Conservation (phyloP, 2,888 invertebrate genomes). For the Hirudinaria manillensis region DNA sequence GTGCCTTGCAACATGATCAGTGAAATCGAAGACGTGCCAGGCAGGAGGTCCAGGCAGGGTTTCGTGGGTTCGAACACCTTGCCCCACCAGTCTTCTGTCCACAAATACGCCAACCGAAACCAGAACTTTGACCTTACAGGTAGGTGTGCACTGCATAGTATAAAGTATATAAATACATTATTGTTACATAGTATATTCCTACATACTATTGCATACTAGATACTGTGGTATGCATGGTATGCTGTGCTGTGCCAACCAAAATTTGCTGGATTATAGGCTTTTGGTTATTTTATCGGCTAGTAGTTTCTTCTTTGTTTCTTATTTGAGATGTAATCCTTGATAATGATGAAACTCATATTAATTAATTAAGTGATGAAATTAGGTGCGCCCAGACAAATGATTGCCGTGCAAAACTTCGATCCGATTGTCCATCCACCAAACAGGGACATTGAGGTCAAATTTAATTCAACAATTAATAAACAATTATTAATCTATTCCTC, state of each 20-base stretch:
- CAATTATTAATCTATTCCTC: background rate
- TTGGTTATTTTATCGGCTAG: too few relatives aligned
- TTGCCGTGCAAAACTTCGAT: slow-evolving; percentile 95
- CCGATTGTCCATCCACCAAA: slow-evolving; percentile 95
- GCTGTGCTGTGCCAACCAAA: too few relatives aligned
- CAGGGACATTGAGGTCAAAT: slow-evolving; percentile 87
- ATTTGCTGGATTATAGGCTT: too few relatives aligned
- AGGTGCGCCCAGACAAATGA: slow-evolving; percentile 62
- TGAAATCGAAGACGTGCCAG: slow-evolving; percentile 43
- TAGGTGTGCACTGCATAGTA: background rate
- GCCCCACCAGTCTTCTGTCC: slow-evolving; percentile 1
- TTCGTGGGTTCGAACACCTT: slow-evolving; percentile 6
- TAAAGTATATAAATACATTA: too few relatives aligned
- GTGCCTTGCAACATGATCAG: slow-evolving; percentile 96
- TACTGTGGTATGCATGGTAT: too few relatives aligned
- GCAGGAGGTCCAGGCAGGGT: background rate
- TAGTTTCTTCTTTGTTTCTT: too few relatives aligned
- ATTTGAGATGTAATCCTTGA: too few relatives aligned
- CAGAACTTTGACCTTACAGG: background rate
- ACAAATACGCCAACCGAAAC: slow-evolving; percentile 35
- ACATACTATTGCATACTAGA: too few relatives aligned
- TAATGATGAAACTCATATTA: background rate
- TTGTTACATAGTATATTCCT: too few relatives aligned
- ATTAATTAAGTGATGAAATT: background rate
- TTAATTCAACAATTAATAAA: background rate